Evolutionary conservation across 1,140 invertebrate genomes (phyloP), one percentile per base, ranked within the genome.

Genomic region (Agraylea sexmaculata): DNA sequence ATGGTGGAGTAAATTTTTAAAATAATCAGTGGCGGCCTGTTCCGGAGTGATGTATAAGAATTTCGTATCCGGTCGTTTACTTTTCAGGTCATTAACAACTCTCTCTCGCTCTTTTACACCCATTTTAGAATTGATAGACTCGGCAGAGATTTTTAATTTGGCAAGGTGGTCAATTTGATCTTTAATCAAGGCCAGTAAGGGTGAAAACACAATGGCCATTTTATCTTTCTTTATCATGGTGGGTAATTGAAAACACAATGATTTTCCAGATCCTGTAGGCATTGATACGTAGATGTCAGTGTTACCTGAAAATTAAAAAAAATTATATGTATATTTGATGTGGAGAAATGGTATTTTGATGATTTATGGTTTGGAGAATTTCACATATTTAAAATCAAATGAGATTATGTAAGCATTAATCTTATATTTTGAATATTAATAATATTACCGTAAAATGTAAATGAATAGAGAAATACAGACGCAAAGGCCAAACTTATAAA

Each of bases 241-340:
- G 29, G 90, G 89, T 53, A 87, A 71, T 64, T 96, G 93, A 66
- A 92, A 96, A 59, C 90, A 95, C 25, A 96, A 64, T 41, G 87
- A 92, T 66, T 97, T 97, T n/a, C 92, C 93, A 49, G 85, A 88
- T 11, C 91, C 91, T 45, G 87, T 92, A 3, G 88, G 85, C 88
- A 92, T 92, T 51, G 87, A 82, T 16, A 90, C 80, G 59, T 79
- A 84, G 6, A 81, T 73, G 73, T 83, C 80, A 52, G 75, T 68
- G 50, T 77, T 75, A 52, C 76, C 82, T 77, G 48, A 72, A 63
- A 59, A 63, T 55, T 51, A 47, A 19, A 37, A 36, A 28, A 4
- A n/a, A n/a, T n/a, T n/a, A n/a, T n/a, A n/a, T n/a, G n/a, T n/a
- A n/a, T n/a, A n/a, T n/a, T n/a, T n/a, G n/a, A n/a, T n/a, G n/a